Base-by-base conservation (phyloP, 2,797 vertebrate genomes). In the Echeneis naucrates region DNA sequence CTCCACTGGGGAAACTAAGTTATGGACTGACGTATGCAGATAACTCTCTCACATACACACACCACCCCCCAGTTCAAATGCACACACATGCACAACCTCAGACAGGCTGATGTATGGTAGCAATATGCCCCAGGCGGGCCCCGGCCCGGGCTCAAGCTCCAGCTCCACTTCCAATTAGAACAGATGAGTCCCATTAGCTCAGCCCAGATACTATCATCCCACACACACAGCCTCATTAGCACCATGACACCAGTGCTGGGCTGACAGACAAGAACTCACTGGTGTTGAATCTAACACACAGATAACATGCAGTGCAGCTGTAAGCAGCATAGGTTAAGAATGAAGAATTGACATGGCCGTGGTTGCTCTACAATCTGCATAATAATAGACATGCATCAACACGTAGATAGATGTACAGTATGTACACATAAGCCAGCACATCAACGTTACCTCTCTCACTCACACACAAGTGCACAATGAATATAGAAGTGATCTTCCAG, bases 21-120 rank as follows among this genome's bases (percentile, higher is more conserved):
- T 93, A 92, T 88, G 82, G 64, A 82, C 87, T 90, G 92, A 93
- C 73, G 81, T 92, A 93, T 93, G 92, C 92, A 92, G 92, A 93
- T 93, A 90, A 83, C 88, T 85, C 80, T 65, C 77, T 68, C 75
- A 68, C 80, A 83, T 72, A 73, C 70, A 78, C 64, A 84, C 68
- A 53, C n/a, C 45, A 35, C 42, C 62, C 61, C 40, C 32, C 37
- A 65, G 67, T 70, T 69, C 24, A 66, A 69, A 76, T 56, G 26
- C 72, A 78, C 81, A 84, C 75, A 82, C 70, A 58, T 32, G 68
- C 71, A 85, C 86, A 87, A 72, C 86, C 85, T 89, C 76, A 87
- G 92, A 92, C 92, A 93, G 92, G 89, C 93, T 94, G 95, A 95
- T 95, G 89, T 95, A 95, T 95, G 90, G 90, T 67, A 91, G 93